Evolutionary conservation across 1,140 invertebrate species (phyloP).

Genomic region (Zaprionus camerounensis): DNA sequence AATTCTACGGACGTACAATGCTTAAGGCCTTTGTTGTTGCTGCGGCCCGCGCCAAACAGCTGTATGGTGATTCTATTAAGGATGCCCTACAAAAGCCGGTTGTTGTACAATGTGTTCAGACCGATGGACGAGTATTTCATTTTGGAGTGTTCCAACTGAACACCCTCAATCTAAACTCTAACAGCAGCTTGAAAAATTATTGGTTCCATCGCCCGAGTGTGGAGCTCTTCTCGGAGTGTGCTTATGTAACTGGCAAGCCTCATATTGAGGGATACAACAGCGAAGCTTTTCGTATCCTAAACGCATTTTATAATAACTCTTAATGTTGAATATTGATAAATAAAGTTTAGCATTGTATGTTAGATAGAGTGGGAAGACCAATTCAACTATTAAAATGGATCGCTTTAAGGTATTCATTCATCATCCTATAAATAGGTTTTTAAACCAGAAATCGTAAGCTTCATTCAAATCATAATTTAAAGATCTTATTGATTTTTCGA

Average conservation of each 20-base stretch:
- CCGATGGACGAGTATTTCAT: slow-evolving; percentile 90
- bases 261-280: slow-evolving; percentile 90
- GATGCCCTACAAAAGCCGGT: slow-evolving; percentile 89
- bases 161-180: slow-evolving; percentile 88
- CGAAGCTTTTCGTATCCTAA: slow-evolving; percentile 90
- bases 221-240: slow-evolving; percentile 88
- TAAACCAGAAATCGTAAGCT: background rate
- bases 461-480: too few relatives aligned
- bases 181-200: slow-evolving; percentile 89
- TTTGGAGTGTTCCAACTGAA: slow-evolving; percentile 95
- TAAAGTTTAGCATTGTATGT: slow-evolving; percentile 14
- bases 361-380: background rate
- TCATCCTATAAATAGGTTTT: background rate
- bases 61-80: slow-evolving; percentile 87
- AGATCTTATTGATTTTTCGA: too few relatives aligned
- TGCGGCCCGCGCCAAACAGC: slow-evolving; percentile 88
- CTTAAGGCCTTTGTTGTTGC: slow-evolving; percentile 90
- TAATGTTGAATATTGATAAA: slow-evolving; percentile 44
- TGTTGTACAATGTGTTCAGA: slow-evolving; percentile 91
- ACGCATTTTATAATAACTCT: slow-evolving; percentile 90
- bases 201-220: slow-evolving; percentile 89
- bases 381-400: background rate
- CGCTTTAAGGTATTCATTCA: background rate
- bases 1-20: slow-evolving; percentile 88
- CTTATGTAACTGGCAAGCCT: slow-evolving; percentile 87